phyloP scores from a whole-genome alignment of 2,888 invertebrate genomes.

The Cataglyphis livida region DNA sequence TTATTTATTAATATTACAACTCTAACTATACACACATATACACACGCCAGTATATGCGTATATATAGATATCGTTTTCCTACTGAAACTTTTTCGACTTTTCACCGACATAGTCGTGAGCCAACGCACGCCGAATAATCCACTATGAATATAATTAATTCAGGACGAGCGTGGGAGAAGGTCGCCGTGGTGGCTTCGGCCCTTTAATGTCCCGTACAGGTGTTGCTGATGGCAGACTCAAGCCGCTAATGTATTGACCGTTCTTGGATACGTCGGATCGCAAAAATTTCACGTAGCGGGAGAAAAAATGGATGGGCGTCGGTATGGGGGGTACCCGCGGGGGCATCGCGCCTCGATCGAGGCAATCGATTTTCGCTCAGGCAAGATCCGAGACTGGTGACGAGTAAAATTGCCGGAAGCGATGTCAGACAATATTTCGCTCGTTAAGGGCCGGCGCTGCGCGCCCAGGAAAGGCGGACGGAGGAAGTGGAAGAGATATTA shows the following conservation, averaged over 20 bases:
- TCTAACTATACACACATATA: not conserved
- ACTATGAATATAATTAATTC: conserved; percentile 57
- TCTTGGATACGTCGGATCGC: conserved; percentile 36
- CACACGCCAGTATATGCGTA: not conserved
- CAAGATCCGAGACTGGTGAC: conserved; percentile 56
- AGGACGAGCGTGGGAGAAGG: conserved; percentile 39
- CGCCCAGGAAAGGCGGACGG: conserved; percentile 53
- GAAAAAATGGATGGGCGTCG: conserved; percentile 31
- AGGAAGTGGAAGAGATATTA: conserved; percentile 76
- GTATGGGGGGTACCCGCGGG: conserved; percentile 21
- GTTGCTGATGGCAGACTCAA: conserved; percentile 49
- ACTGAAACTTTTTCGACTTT: conserved; percentile 1
- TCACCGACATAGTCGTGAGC: conserved; percentile 11
- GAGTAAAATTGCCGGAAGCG: conserved; percentile 72
- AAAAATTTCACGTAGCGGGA: conserved; percentile 40
- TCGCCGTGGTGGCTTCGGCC: conserved; percentile 42
- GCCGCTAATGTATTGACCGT: conserved; percentile 56
- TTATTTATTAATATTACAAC: not conserved
- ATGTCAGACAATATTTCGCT: conserved; percentile 75
- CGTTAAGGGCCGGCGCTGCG: conserved; percentile 68
- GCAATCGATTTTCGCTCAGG: conserved; percentile 57
- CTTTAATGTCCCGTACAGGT: conserved; percentile 55
- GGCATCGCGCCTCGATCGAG: conserved; percentile 31
- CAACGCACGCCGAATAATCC: conserved; percentile 39
- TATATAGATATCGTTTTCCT: conserved; percentile 11